Conservation (phyloP, 2,797 vertebrate species). For the Neomorphus geoffroyi region DNA sequence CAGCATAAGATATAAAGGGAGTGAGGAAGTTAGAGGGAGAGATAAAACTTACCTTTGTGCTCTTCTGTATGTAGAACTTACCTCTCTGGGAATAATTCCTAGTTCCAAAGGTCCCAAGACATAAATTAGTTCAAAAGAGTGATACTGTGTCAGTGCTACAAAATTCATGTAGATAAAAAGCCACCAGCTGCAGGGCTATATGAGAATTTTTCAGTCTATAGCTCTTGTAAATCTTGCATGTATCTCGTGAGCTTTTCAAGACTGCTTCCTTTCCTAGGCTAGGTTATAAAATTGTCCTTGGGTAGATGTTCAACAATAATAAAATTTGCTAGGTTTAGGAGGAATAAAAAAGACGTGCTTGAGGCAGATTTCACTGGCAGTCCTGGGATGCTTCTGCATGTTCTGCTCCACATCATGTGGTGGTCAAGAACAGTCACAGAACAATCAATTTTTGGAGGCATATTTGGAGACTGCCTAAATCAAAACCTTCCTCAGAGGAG, state of each 20-base stretch:
- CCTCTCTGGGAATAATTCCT: background rate
- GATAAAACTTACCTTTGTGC: background rate
- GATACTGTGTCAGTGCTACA: background rate
- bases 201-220: background rate
- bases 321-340: background rate
- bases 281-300: too few species aligned
- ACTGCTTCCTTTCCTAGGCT: background rate
- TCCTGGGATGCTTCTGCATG: background rate
- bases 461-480: background rate
- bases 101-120: background rate
- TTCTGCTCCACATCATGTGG: background rate
- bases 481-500: background rate
- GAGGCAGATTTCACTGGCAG: background rate
- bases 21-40: background rate
- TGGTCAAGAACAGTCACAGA: background rate
- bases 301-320: background rate
- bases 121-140: background rate
- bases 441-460: background rate
- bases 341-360: background rate
- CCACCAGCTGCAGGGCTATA: background rate
- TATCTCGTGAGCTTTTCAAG: background rate
- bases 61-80: background rate
- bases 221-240: background rate
- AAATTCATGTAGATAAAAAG: background rate
- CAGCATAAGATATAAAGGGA: rapidly evolving